phyloP scores from a whole-genome alignment of 2,797 vertebrate genomes.

The Myiotriccus ornatus region DNA sequence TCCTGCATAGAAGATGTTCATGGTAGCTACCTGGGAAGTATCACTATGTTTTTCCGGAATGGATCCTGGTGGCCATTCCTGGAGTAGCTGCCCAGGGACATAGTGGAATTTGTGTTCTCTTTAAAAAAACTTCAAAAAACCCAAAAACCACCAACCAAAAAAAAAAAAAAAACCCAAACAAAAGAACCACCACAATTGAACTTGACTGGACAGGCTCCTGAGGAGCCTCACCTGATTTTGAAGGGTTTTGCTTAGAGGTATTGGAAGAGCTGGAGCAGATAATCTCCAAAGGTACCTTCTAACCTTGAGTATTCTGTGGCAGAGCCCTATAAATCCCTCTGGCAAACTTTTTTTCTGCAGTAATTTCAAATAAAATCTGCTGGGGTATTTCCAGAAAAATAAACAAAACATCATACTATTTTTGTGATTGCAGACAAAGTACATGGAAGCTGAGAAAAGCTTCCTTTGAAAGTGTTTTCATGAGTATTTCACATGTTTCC shows the following conservation, averaged over 20 bases:
- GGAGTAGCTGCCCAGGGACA: neutral
- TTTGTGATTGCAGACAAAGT: neutral
- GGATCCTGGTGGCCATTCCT: neutral
- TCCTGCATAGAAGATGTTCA: neutral
- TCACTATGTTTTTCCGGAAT: neutral
- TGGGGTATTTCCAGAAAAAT: neutral
- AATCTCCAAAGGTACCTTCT: neutral
- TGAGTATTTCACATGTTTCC: neutral
- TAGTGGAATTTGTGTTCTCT: neutral
- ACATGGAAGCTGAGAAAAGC: neutral
- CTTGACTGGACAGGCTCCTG: neutral
- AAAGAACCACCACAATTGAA: neutral
- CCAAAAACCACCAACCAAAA: no score
- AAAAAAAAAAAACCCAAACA: neutral
- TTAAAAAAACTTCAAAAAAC: neutral
- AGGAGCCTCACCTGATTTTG: neutral
- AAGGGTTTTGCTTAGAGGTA: neutral
- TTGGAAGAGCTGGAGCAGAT: neutral
- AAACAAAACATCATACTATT: neutral
- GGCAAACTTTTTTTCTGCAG: neutral
- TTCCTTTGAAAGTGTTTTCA: neutral
- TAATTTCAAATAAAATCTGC: neutral
- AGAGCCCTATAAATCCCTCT: neutral
- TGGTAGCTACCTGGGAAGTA: neutral
- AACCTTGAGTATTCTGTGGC: neutral